These are phyloP conservation scores for Dasyprocta punctata DNA, from an alignment of 2,113 vertebrate genomes.

Conservation along the genomic window DNA sequence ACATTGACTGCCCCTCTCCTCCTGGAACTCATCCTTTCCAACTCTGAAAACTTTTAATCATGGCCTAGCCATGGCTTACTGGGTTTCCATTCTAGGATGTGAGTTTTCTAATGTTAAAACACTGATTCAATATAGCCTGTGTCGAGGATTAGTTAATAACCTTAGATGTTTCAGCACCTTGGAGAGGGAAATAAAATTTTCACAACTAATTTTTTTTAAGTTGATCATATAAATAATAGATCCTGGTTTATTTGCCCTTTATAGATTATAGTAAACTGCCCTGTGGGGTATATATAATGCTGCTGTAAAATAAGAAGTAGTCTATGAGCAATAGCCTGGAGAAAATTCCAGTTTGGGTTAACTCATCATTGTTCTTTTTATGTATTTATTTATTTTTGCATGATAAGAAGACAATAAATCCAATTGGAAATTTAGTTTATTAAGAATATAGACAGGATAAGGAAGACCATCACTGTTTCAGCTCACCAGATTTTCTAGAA, in stretches of 20 bases:
- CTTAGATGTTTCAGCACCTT: background rate
- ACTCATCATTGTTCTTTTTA: background rate
- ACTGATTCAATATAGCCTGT: background rate
- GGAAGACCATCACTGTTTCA: background rate
- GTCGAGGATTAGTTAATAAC: background rate
- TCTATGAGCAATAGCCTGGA: background rate
- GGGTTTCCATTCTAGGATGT: background rate
- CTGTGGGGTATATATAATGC: background rate
- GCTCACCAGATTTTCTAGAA: background rate
- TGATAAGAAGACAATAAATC: background rate
- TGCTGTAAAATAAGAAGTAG: background rate
- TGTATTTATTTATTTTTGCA: background rate
- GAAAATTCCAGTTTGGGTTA: background rate
- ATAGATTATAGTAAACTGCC: background rate
- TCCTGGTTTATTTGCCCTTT: background rate
- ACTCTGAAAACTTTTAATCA: background rate
- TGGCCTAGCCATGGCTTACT: background rate
- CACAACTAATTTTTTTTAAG: background rate
- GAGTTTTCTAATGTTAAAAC: background rate
- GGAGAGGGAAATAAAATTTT: background rate
- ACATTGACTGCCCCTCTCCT: background rate
- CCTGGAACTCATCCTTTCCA: background rate
- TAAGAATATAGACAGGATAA: background rate
- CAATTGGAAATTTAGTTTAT: background rate
- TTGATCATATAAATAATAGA: background rate